Evolutionary conservation across 2,888 invertebrate genomes (phyloP).

Genomic region (Nemotelus pantherinus): DNA sequence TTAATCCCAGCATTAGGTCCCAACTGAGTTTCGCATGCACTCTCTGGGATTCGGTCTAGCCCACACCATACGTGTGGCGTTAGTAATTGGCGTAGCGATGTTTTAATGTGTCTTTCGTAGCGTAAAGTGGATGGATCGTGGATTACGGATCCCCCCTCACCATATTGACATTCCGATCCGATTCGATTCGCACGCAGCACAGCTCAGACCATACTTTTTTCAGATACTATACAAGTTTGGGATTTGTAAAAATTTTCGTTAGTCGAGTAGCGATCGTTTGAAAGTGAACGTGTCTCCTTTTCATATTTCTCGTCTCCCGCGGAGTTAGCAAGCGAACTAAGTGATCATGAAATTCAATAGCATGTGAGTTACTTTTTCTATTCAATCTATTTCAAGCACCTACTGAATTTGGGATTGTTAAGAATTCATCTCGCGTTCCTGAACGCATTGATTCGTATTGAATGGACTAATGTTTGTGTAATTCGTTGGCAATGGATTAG

Average conservation of each 20-base stretch:
- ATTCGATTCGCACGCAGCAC: not conserved
- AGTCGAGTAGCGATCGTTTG: constrained; percentile 50
- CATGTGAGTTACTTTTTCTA: constrained; percentile 48
- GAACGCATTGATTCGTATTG: no score
- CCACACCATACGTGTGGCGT: constrained; percentile 18
- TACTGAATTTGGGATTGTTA: not conserved
- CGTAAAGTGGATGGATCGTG: no score
- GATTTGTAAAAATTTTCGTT: constrained; percentile 51
- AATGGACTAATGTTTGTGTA: constrained; percentile 5
- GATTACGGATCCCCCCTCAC: constrained; percentile 15
- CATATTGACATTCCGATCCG: constrained; percentile 40
- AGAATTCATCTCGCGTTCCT: no score
- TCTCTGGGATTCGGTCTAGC: not conserved
- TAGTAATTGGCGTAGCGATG: not conserved
- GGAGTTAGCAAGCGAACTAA: constrained; percentile 42
- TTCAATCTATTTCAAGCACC: not conserved
- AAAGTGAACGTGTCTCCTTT: constrained; percentile 50
- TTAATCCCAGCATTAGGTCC: not conserved
- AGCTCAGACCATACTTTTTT: constrained; percentile 28
- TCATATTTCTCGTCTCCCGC: constrained; percentile 46
- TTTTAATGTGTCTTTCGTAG: not conserved
- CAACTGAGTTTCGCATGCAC: constrained; percentile 39
- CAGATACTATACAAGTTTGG: constrained; percentile 50
- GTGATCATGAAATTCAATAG: constrained; percentile 49
- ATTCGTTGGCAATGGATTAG: not conserved